A percentile compares a stretch with the other conserved stretches of the same genome.
These are phyloP conservation scores for Leguminivora glycinivorella DNA, from an alignment of 1,140 invertebrate species.

Conservation along the genomic window DNA sequence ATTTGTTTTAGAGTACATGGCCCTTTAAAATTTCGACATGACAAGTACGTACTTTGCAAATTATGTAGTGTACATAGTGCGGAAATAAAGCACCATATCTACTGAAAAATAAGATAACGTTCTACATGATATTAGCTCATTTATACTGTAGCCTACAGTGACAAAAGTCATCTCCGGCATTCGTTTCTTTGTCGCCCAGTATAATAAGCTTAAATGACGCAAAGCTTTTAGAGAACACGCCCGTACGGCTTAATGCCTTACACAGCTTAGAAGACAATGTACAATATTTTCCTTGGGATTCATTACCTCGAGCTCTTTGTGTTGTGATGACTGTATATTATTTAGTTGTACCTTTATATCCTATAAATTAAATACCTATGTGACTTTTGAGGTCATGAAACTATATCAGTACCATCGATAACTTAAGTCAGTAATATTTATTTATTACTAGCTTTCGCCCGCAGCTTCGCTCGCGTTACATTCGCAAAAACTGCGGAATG, in stretches of 20 bases:
- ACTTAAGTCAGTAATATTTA: too few species aligned
- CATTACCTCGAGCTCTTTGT: slow-evolving; percentile 29
- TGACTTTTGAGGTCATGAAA: too few species aligned
- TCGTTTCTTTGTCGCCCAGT: slow-evolving; percentile 51
- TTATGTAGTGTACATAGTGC: too few species aligned
- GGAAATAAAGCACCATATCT: too few species aligned
- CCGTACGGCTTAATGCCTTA: slow-evolving; percentile 52
- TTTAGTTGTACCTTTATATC: background rate
- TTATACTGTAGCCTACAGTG: slow-evolving; percentile 49
- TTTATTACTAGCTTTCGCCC: too few species aligned
- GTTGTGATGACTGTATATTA: slow-evolving; percentile 29
- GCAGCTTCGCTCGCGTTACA: too few species aligned
- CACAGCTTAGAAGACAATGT: slow-evolving; percentile 43
- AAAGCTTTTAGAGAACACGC: slow-evolving; percentile 71
- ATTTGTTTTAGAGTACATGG: too few species aligned
- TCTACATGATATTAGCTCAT: slow-evolving; percentile 46
- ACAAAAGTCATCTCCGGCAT: slow-evolving; percentile 36
- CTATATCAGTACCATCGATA: too few species aligned
- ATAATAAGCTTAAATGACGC: slow-evolving; percentile 57
- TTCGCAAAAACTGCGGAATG: too few species aligned
- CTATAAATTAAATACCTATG: background rate
- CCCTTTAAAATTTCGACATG: too few species aligned
- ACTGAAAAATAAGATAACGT: too few species aligned
- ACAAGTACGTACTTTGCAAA: too few species aligned
- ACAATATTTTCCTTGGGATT: slow-evolving; percentile 40